A percentile compares a stretch with the other conserved stretches of the same genome.
Conservation (phyloP, 2,888 invertebrate genomes). For the Habroteleia sp. region DNA sequence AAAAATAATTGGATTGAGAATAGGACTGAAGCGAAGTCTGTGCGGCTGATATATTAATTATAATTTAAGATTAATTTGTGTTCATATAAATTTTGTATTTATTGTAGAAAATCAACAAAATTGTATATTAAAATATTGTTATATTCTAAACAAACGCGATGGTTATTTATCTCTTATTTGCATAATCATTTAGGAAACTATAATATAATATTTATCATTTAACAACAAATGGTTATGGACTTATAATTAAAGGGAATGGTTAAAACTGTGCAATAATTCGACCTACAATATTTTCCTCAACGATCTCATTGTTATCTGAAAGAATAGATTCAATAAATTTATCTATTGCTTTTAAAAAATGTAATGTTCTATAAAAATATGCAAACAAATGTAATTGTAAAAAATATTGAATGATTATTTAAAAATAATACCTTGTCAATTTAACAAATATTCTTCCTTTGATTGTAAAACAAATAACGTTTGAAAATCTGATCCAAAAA, state of each 20-base stretch:
- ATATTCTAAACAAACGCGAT: too few relatives aligned
- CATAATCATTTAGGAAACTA: too few relatives aligned
- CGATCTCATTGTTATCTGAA: slow-evolving; percentile 51
- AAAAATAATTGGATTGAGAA: slow-evolving; percentile 34
- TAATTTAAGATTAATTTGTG: background rate
- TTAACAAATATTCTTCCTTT: slow-evolving; percentile 41
- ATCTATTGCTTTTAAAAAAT: slow-evolving; percentile 66
- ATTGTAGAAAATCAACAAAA: slow-evolving; percentile 50
- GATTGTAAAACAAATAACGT: slow-evolving; percentile 54
- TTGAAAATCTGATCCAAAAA: slow-evolving; percentile 69
- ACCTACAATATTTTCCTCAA: slow-evolving; percentile 65
- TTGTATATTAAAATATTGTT: slow-evolving; percentile 73
- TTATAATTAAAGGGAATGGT: too few relatives aligned
- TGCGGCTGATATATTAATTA: slow-evolving; percentile 10
- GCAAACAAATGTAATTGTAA: slow-evolving; percentile 7
- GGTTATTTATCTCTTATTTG: too few relatives aligned
- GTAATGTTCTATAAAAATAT: slow-evolving; percentile 11
- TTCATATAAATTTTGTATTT: slow-evolving; percentile 35
- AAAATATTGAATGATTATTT: slow-evolving; percentile 2
- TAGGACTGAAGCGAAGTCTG: slow-evolving; percentile 39
- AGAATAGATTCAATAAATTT: slow-evolving; percentile 68
- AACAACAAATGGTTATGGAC: too few relatives aligned
- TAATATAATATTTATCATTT: too few relatives aligned
- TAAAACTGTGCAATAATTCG: too few relatives aligned
- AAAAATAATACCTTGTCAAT: background rate